phyloP scores from a whole-genome alignment of 2,888 invertebrate species.

The Sesamia inferens region DNA sequence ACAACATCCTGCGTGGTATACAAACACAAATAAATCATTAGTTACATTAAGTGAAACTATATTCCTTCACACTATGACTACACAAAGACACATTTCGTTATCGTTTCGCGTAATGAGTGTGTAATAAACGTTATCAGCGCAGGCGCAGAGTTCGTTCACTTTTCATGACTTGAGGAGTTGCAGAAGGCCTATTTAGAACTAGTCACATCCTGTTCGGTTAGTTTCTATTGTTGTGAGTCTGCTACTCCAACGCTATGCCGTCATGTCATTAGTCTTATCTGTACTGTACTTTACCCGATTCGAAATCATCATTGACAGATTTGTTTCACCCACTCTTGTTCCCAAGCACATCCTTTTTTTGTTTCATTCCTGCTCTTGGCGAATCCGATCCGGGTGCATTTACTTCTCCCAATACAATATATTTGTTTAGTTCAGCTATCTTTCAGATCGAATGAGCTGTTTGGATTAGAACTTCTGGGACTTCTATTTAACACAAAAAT shows the following conservation, averaged over 20 bases:
- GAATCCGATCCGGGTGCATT: background rate
- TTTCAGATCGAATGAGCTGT: background rate
- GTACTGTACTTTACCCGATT: background rate
- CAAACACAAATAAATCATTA: slow-evolving; percentile 41
- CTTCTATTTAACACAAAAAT: slow-evolving; percentile 8
- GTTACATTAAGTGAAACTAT: slow-evolving; percentile 13
- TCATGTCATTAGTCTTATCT: background rate
- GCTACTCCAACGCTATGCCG: background rate
- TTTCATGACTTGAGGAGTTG: slow-evolving; percentile 12
- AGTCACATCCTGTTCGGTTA: background rate
- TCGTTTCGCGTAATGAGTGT: slow-evolving; percentile 59
- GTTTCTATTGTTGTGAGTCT: background rate
- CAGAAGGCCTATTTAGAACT: slow-evolving; percentile 34
- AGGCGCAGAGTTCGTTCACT: slow-evolving; percentile 67
- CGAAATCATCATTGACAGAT: background rate
- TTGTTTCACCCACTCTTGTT: background rate
- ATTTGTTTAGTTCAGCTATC: background rate
- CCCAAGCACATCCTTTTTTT: background rate
- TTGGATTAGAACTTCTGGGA: slow-evolving; percentile 14
- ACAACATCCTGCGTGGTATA: slow-evolving; percentile 30
- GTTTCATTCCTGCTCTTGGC: background rate
- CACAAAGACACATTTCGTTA: slow-evolving; percentile 63
- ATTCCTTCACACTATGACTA: slow-evolving; percentile 38
- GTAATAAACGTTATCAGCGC: slow-evolving; percentile 68
- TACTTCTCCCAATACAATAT: too few species aligned